A percentile compares a stretch with the other conserved stretches of the same genome.
These are phyloP conservation scores for Schizaphis graminum DNA, from an alignment of 2,888 invertebrate genomes.

Conservation along the genomic window DNA sequence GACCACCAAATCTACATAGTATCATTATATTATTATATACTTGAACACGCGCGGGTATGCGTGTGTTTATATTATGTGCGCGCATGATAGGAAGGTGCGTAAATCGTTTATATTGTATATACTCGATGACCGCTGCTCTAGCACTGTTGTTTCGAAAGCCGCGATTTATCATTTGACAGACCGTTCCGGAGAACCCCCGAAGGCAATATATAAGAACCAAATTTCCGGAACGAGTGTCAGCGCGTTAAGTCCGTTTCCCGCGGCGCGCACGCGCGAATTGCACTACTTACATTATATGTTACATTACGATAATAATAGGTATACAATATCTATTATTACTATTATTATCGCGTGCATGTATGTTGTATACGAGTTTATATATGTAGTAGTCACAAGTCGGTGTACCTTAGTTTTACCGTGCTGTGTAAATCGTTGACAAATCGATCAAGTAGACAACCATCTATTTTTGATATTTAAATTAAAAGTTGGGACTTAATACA, in stretches of 20 bases:
- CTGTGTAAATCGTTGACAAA: neutral
- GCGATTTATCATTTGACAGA: neutral
- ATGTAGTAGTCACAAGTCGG: neutral
- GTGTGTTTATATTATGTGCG: neutral
- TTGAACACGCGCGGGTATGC: neutral
- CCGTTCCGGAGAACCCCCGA: neutral
- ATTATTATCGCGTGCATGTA: neutral
- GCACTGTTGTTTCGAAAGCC: neutral
- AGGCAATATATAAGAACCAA: neutral
- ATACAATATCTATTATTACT: neutral
- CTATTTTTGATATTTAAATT: neutral
- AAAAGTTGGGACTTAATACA: neutral
- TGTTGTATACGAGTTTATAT: neutral
- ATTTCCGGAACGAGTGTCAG: neutral
- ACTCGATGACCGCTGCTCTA: neutral
- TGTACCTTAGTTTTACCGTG: neutral
- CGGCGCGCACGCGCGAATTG: neutral
- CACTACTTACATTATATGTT: neutral
- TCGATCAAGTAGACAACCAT: neutral
- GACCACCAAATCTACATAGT: neutral
- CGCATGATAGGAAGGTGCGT: slow-evolving; percentile 1
- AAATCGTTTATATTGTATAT: neutral
- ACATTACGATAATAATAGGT: neutral
- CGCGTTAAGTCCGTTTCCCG: neutral
- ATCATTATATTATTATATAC: neutral